phyloP scores from a whole-genome alignment of 2,113 vertebrate species.

The Indicator indicator region DNA sequence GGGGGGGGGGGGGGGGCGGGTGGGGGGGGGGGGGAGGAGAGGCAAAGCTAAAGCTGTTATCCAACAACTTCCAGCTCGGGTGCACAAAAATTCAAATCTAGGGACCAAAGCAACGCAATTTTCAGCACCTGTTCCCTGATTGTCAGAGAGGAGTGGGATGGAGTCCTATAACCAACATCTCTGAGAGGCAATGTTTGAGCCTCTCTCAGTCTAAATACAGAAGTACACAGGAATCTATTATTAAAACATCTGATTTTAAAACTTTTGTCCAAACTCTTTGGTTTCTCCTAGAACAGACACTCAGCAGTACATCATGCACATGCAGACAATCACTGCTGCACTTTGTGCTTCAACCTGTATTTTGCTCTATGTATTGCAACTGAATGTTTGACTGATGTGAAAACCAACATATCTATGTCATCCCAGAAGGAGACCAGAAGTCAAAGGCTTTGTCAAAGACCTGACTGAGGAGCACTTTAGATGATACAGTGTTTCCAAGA shows the following conservation, averaged over 20 bases:
- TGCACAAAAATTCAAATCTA: not conserved
- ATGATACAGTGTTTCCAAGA: not conserved
- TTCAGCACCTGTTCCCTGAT: not conserved
- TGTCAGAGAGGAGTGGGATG: fast-evolving
- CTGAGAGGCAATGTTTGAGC: not conserved
- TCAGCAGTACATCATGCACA: not conserved
- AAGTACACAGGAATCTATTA: not conserved
- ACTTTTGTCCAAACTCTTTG: not conserved
- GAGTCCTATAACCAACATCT: not conserved
- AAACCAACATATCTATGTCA: not conserved
- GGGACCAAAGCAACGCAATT: not conserved
- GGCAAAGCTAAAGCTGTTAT: not conserved
- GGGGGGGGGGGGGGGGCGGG: not conserved
- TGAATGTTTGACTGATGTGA: not conserved
- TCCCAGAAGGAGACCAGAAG: not conserved
- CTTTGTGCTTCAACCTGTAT: not conserved
- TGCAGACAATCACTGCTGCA: not conserved
- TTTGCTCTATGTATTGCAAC: not conserved
- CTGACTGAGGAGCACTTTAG: not conserved
- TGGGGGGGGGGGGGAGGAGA: not conserved
- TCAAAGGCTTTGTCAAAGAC: not conserved
- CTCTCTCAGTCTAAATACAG: not conserved
- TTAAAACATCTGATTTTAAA: not conserved
- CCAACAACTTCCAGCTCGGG: not conserved
- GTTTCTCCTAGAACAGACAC: not conserved